Evolutionary conservation across 2,113 vertebrate genomes (phyloP), one percentile per base, ranked within the genome.

Genomic region (Fregata magnificens): DNA sequence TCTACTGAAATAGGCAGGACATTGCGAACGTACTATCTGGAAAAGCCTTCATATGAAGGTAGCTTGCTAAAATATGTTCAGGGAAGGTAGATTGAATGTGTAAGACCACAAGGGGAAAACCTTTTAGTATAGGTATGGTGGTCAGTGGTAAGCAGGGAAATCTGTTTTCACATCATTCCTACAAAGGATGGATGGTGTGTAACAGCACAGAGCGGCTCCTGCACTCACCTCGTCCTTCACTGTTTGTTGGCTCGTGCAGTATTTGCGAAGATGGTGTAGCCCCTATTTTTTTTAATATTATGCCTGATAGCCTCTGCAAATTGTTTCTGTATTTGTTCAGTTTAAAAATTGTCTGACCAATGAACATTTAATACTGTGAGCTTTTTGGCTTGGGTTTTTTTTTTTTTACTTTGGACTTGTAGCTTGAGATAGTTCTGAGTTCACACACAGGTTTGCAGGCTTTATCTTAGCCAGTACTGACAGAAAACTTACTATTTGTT

Each of bases 401-500:
- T 16, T 32, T 56, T 21, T 58, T 56, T 15, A 21, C 10, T 42
- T 24, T 9, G 40, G 13, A 8, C 17, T 44, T 24, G 14, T 10
- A 76, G 21, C 40, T 28, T 19, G 49, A 45, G 32, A 2, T 5
- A 2, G 22, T 38, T 70, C 55, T 14, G 31, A 20, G 53, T 25
- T 24, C 9, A 2, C 6, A 2, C 1, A 3, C 4, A 8, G 49
- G 12, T 25, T 19, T 55, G 25, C 61, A 22, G 44, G 31, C 21
- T 49, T 16, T 1, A 0, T 24, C 21, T 11, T 2, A 3, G 10
- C 16, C 15, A 3, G 38, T 2, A 6, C 22, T 9, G 19, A 8
- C 29, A 29, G n/a, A 4, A 67, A 1, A 8, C 5, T 71, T 3
- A 1, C 7, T 4, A 2, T 4, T 16, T 6, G 50, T 1, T 5